Conservation (phyloP, 2,888 invertebrate genomes). For the Spilarctia lutea region DNA sequence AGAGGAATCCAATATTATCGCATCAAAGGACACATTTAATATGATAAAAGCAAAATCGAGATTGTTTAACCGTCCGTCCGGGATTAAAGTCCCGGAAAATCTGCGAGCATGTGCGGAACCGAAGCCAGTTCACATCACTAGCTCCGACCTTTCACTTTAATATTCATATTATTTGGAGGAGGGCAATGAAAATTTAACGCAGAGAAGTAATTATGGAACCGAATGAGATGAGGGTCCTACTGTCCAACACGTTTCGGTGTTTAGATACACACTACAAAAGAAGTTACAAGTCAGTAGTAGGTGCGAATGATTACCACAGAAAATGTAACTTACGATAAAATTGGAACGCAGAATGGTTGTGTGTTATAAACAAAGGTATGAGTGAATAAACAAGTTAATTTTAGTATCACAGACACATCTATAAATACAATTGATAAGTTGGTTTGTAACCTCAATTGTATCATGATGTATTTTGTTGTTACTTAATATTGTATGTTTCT, state of each 20-base stretch:
- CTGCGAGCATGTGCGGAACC: conserved; percentile 40
- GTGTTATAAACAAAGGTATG: no score
- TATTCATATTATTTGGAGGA: conserved; percentile 55
- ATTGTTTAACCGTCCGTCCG: conserved; percentile 40
- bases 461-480: no score
- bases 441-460: no score
- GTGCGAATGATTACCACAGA: neutral
- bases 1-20: conserved; percentile 35
- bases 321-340: no score
- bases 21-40: conserved; percentile 43
- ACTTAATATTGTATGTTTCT: no score
- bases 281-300: neutral
- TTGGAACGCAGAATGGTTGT: no score
- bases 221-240: conserved; percentile 43
- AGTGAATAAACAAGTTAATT: no score
- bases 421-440: no score
- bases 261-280: conserved; percentile 15
- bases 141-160: conserved; percentile 53
- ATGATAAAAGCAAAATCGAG: conserved; percentile 30
- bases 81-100: conserved; percentile 54
- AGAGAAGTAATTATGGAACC: conserved; percentile 52
- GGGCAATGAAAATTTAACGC: conserved; percentile 55
- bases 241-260: conserved; percentile 44
- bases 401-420: no score
- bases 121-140: conserved; percentile 49